Evolutionary conservation across 1,140 invertebrate genomes (phyloP).

Genomic region (Trichonephila clavipes): DNA sequence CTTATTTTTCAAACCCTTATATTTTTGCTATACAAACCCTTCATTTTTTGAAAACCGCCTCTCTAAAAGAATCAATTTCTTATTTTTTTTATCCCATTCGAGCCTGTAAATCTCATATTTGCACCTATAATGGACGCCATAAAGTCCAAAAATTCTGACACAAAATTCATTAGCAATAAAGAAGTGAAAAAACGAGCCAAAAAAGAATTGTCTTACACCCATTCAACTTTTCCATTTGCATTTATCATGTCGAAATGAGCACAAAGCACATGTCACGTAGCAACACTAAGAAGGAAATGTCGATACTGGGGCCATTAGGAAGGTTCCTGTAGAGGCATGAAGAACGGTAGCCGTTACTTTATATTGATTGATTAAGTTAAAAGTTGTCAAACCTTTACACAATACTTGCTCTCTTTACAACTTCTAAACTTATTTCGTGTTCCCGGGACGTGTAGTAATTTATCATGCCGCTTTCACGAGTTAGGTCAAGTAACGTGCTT

Average conservation of each 20-base stretch:
- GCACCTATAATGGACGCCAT: too few relatives aligned
- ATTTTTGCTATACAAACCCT: too few relatives aligned
- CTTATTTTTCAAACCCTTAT: too few relatives aligned
- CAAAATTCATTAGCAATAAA: not conserved
- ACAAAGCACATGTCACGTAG: not conserved
- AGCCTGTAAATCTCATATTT: too few relatives aligned
- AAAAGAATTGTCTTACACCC: not conserved
- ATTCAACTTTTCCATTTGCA: not conserved
- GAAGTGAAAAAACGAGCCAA: not conserved
- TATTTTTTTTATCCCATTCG: too few relatives aligned
- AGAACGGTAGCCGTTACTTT: not conserved
- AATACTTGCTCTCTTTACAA: slow-evolving; percentile 14
- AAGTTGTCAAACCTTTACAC: slow-evolving; percentile 10
- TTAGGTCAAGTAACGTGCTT: not conserved
- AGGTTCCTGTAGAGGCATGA: not conserved
- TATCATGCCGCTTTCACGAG: not conserved
- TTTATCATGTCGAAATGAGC: not conserved
- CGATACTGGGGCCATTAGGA: not conserved
- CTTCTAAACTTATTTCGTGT: not conserved
- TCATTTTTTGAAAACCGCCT: too few relatives aligned
- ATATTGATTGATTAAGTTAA: slow-evolving; percentile 13
- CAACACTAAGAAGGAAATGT: not conserved
- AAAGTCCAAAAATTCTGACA: not conserved
- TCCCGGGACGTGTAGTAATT: not conserved
- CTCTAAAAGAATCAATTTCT: too few relatives aligned